Evolutionary conservation across 2,797 vertebrate species (phyloP), one percentile per base, ranked within the genome.

Genomic region (Eulemur mongoz): DNA sequence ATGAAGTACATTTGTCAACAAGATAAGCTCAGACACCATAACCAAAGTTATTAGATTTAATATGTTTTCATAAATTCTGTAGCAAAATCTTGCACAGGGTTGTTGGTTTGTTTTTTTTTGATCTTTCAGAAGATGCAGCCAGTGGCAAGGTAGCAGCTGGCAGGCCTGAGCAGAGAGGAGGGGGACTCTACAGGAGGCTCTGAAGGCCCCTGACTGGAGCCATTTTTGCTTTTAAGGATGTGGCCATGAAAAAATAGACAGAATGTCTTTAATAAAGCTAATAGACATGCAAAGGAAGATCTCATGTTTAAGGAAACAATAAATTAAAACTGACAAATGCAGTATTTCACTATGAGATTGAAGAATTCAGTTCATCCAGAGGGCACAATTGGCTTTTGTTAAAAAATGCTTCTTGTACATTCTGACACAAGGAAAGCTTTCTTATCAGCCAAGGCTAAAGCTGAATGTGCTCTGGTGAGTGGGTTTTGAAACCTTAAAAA

Each of bases 261-360:
- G 97, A 98, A 96, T 98, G 97, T 98, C 97, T 98, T 98, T 98
- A 98, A 98, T 98, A 98, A 98, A 98, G 98, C 95, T 97, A 98
- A 98, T 98, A 98, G 98, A 97, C 97, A 98, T 96, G 95, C 95
- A 98, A 98, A 98, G 93, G 93, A 98, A 98, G 98, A 98, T 97
- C 97, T 97, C 97, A 98, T 98, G 95, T 98, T 98, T 97, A 98
- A 98, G 98, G 97, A 98, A 98, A 97, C 6, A 95, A 98, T 98
- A 98, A 98, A 98, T 98, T 96, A 98, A 98, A 98, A 98, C 96
- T 98, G 97, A 98, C 97, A 98, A 97, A 98, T 98, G 95, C 95
- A 97, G 81, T 98, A 98, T 98, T 98, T 98, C 97, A 97, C 97
- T 97, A 88, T 98, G 97, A 98, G 97, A 98, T 95, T 98, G 97